These are phyloP conservation scores for Camponotus vicinus DNA, from an alignment of 1,140 invertebrate species.

Conservation along the genomic window DNA sequence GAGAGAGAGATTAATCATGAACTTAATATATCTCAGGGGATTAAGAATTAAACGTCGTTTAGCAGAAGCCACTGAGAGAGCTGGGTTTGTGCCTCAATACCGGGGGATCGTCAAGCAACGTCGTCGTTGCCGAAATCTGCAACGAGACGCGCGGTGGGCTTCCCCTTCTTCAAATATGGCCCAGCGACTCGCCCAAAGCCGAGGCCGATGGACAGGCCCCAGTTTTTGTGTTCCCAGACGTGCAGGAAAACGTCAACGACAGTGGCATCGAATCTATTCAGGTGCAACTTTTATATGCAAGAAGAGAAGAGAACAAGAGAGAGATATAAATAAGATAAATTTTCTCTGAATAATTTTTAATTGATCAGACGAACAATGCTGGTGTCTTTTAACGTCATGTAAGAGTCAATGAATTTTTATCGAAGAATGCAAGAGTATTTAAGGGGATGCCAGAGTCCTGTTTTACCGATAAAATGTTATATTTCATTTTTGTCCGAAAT, in stretches of 20 bases:
- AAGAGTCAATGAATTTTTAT: too few species aligned
- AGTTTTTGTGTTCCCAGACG: constrained; percentile 88
- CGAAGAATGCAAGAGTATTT: too few species aligned
- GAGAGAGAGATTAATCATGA: neutral
- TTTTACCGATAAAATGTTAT: too few species aligned
- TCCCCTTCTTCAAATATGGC: constrained; percentile 89
- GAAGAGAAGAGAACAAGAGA: too few species aligned
- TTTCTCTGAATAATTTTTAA: too few species aligned
- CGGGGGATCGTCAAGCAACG: constrained; percentile 81
- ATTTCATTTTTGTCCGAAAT: too few species aligned
- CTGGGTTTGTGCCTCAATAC: constrained; percentile 86
- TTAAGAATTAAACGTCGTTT: neutral
- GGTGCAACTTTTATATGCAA: constrained; percentile 78
- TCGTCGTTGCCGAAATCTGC: constrained; percentile 79
- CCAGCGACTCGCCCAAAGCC: constrained; percentile 89
- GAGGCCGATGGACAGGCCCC: constrained; percentile 90
- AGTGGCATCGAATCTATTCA: constrained; percentile 90
- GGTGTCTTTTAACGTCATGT: too few species aligned
- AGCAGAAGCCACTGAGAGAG: constrained; percentile 88
- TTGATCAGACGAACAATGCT: too few species aligned
- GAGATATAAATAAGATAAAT: too few species aligned
- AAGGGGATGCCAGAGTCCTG: too few species aligned
- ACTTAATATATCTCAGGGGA: neutral
- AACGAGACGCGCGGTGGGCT: constrained; percentile 82
- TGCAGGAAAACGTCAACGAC: constrained; percentile 82